Conservation (phyloP, 2,797 vertebrate genomes). For the Oryzias dopingdopingensis region DNA sequence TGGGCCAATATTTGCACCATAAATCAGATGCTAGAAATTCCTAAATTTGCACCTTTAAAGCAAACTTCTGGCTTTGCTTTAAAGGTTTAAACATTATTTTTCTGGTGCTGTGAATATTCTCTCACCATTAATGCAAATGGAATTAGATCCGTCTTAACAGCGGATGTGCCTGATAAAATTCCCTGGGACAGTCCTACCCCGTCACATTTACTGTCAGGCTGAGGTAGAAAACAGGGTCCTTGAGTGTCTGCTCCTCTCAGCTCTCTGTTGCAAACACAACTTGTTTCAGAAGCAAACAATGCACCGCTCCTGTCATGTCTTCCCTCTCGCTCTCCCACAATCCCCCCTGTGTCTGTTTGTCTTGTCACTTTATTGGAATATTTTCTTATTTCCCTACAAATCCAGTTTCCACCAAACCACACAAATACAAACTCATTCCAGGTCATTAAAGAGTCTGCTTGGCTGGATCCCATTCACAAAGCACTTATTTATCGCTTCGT, state of each 20-base stretch:
- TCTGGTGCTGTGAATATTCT: not conserved
- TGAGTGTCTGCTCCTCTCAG: no score
- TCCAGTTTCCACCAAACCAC: not conserved
- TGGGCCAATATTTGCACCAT: not conserved
- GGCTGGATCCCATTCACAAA: slow-evolving; percentile 27
- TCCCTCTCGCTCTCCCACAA: not conserved
- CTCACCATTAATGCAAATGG: no score
- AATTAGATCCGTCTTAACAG: no score
- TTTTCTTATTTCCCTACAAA: not conserved
- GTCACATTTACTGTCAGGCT: no score
- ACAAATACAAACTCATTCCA: slow-evolving; percentile 23
- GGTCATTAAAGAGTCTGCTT: slow-evolving; percentile 45
- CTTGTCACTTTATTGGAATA: slow-evolving; percentile 10
- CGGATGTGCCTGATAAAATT: no score
- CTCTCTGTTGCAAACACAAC: no score
- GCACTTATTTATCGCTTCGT: slow-evolving; percentile 25
- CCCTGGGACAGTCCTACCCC: no score
- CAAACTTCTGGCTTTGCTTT: not conserved
- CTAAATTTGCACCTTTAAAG: slow-evolving; percentile 1
- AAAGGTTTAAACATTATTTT: not conserved
- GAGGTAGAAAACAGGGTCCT: no score
- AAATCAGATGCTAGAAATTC: not conserved
- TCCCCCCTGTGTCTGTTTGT: not conserved
- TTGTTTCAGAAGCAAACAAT: not conserved
- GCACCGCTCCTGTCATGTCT: not conserved